Evolutionary conservation across 2,888 invertebrate genomes (phyloP).

Genomic region (Lysandra bellargus): DNA sequence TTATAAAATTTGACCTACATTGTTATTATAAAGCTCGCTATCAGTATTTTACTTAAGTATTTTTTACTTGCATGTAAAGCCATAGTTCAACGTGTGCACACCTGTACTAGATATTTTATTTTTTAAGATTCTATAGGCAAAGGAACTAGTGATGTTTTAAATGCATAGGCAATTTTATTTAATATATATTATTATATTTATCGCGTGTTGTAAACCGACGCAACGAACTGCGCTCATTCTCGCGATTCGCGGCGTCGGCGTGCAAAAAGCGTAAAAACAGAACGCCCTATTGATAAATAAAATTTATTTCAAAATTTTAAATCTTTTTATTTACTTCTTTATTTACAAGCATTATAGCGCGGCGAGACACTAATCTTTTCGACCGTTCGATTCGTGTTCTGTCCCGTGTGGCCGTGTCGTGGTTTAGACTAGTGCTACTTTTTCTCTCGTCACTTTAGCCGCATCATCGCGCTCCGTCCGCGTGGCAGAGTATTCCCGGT

Average conservation of each 20-base stretch:
- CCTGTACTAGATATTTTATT: background rate
- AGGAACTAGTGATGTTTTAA: background rate
- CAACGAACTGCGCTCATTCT: background rate
- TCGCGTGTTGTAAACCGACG: background rate
- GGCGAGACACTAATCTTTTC: background rate
- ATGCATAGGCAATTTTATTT: conserved; percentile 6
- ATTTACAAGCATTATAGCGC: background rate
- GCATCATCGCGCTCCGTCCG: background rate
- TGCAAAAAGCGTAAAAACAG: background rate
- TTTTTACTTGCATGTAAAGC: background rate
- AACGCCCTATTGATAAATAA: background rate
- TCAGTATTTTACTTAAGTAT: background rate
- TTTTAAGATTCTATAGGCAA: background rate
- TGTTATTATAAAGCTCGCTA: background rate
- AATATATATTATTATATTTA: background rate
- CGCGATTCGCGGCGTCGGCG: background rate
- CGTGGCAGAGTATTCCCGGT: no score
- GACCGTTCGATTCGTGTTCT: background rate
- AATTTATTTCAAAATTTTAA: background rate
- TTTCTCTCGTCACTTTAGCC: background rate
- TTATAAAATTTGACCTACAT: background rate
- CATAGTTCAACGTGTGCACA: background rate
- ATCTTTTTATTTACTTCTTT: background rate
- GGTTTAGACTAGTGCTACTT: no score
- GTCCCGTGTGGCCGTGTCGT: no score